Evolutionary conservation across 1,140 invertebrate species (phyloP).

Genomic region (Trachelipus rathkii): DNA sequence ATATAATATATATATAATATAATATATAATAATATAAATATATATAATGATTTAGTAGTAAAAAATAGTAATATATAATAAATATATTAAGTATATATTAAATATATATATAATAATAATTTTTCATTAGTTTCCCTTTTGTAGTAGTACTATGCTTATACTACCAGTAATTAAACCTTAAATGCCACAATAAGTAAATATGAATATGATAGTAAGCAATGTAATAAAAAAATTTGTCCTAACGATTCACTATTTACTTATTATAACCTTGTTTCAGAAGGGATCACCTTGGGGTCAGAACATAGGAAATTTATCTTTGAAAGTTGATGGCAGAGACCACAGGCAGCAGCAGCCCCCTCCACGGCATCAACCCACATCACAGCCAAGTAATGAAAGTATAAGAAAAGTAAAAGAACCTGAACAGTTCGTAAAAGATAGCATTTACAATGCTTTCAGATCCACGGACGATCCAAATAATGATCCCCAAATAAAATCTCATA

Average conservation of each 20-base stretch:
- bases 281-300: neutral
- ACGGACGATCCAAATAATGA: conserved; percentile 30
- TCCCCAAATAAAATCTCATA: conserved; percentile 20
- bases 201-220: too few species aligned
- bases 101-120: too few species aligned
- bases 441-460: conserved; percentile 37
- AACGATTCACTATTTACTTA: neutral
- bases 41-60: too few species aligned
- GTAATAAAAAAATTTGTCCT: too few species aligned
- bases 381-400: conserved; percentile 26
- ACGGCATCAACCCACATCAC: conserved; percentile 27
- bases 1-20: too few species aligned
- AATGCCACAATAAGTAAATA: too few species aligned
- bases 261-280: neutral
- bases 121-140: too few species aligned
- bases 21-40: too few species aligned
- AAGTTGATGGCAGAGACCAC: neutral
- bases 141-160: too few species aligned
- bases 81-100: too few species aligned
- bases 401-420: conserved; percentile 38
- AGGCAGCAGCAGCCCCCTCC: neutral
- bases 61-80: too few species aligned
- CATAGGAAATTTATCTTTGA: neutral
- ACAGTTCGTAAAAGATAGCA: conserved; percentile 40
- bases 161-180: too few species aligned